phyloP scores from a whole-genome alignment of 1,140 invertebrate genomes.

The Glossosoma conforme region DNA sequence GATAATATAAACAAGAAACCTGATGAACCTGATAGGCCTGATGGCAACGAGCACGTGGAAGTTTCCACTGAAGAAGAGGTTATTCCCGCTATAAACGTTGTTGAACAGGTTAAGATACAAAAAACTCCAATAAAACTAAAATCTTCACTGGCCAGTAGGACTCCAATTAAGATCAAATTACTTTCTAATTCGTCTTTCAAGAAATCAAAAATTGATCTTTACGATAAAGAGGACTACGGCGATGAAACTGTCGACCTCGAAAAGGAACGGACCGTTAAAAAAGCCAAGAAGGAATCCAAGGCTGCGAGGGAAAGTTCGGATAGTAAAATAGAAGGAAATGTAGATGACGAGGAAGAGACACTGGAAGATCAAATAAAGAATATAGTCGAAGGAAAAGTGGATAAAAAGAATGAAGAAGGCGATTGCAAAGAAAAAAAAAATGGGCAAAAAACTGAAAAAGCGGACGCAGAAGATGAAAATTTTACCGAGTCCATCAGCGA shows the following conservation, averaged over 20 bases:
- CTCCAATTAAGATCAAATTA: conserved; percentile 47
- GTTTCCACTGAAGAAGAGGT: not conserved
- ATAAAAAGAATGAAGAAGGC: conserved; percentile 15
- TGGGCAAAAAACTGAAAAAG: conserved; percentile 22
- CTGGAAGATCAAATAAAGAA: conserved; percentile 12
- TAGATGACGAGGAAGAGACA: conserved; percentile 23
- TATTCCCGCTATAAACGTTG: not conserved
- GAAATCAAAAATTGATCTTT: conserved; percentile 36
- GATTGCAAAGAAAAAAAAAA: conserved; percentile 1
- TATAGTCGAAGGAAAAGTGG: no score
- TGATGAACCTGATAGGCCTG: not conserved
- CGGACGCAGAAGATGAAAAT: conserved; percentile 34
- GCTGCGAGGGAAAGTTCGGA: no score
- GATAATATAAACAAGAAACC: not conserved
- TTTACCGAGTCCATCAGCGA: conserved; percentile 58
- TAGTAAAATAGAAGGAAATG: conserved; percentile 29
- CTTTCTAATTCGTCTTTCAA: conserved; percentile 42
- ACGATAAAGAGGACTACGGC: conserved; percentile 38
- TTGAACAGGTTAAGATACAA: not conserved
- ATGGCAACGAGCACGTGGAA: not conserved
- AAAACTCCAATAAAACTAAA: conserved; percentile 5
- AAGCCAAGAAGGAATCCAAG: conserved; percentile 16
- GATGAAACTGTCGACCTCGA: conserved; percentile 31
- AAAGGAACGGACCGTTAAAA: conserved; percentile 13
- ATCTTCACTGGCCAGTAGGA: conserved; percentile 38